These are phyloP conservation scores for Grammomys dolichurus DNA, from an alignment of 2,113 vertebrate genomes.

Conservation along the genomic window DNA sequence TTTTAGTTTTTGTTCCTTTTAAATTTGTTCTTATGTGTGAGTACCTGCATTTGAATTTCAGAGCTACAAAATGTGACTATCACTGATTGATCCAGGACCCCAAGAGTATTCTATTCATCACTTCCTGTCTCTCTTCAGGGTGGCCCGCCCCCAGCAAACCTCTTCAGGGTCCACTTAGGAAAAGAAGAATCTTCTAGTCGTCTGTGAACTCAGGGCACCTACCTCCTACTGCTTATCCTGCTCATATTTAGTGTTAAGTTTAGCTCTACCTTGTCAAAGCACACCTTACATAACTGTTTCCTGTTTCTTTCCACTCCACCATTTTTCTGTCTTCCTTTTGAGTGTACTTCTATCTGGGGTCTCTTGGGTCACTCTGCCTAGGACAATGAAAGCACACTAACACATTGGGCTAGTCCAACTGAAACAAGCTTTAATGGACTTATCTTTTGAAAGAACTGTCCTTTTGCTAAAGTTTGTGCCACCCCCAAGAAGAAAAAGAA, in stretches of 20 bases:
- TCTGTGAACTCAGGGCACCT: background rate
- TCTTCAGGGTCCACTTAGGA: background rate
- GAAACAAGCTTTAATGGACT: background rate
- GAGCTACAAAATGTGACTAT: background rate
- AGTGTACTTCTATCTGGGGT: background rate
- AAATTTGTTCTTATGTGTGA: background rate
- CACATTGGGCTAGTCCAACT: background rate
- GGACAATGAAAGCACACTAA: too few species aligned
- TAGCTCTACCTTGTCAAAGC: background rate
- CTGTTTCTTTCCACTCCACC: background rate
- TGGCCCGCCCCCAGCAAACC: background rate
- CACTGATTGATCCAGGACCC: background rate
- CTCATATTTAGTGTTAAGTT: background rate
- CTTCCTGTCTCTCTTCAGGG: background rate
- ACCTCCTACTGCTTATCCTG: too few species aligned
- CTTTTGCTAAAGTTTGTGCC: background rate
- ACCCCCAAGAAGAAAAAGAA: background rate
- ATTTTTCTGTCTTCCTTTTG: background rate
- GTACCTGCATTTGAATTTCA: background rate
- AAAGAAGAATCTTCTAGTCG: background rate
- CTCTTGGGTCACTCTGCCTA: background rate
- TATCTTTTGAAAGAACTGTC: background rate
- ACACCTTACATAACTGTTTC: background rate
- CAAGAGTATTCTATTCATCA: background rate
- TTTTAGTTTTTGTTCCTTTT: background rate